Conservation (phyloP, 2,888 invertebrate genomes). For the Andricus quercusramuli region DNA sequence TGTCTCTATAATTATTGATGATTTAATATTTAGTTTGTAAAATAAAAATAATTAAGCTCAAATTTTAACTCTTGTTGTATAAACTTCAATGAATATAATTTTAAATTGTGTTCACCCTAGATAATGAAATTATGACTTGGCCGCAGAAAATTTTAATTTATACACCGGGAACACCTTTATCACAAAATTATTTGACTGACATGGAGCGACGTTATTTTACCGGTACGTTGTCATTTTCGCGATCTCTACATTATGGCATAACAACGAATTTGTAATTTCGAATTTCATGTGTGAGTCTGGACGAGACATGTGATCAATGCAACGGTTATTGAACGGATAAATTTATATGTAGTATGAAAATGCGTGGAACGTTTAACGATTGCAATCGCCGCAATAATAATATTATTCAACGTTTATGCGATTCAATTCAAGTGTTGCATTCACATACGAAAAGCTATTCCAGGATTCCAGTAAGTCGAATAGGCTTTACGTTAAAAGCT, state of each 20-base stretch:
- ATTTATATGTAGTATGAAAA: background rate
- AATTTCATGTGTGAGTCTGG: slow-evolving; percentile 15
- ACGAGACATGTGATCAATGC: background rate
- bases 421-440: background rate
- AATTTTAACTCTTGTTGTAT: background rate
- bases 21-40: background rate
- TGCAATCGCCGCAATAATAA: background rate
- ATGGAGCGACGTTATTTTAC: slow-evolving; percentile 38
- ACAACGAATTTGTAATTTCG: slow-evolving; percentile 36
- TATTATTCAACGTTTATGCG: background rate
- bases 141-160: background rate
- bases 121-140: background rate
- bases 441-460: background rate
- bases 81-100: background rate
- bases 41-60: background rate
- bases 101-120: background rate
- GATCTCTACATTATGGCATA: slow-evolving; percentile 3
- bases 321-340: background rate
- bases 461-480: background rate
- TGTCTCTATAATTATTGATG: background rate
- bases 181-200: slow-evolving; percentile 7
- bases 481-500: background rate
- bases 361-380: background rate
- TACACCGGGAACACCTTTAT: background rate
- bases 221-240: slow-evolving; percentile 28